Percentiles rank a stretch among this genome's conserved stretches.
These are phyloP conservation scores for Hyppa rectilinea DNA, from an alignment of 2,888 invertebrate genomes.

Conservation along the genomic window DNA sequence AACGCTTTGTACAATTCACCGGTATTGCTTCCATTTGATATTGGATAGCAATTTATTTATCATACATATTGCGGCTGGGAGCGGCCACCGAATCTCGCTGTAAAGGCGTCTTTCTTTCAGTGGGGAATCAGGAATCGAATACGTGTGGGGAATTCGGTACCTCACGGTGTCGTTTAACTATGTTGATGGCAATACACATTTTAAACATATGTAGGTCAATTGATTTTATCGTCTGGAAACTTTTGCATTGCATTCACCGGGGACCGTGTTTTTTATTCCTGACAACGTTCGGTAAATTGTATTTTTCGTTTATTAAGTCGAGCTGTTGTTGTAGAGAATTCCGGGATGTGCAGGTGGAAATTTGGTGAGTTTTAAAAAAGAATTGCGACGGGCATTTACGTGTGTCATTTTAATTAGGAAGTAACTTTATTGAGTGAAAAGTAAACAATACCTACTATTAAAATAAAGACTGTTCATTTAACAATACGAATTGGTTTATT, in stretches of 20 bases:
- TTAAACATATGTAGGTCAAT: constrained; percentile 63
- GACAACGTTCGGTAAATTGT: constrained; percentile 59
- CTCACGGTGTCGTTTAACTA: constrained; percentile 74
- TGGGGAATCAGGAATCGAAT: constrained; percentile 86
- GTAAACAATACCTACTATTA: constrained; percentile 18
- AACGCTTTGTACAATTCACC: constrained; percentile 88
- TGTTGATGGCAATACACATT: constrained; percentile 69
- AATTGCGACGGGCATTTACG: constrained; percentile 17
- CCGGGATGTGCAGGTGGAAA: constrained; percentile 22
- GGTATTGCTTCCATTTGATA: constrained; percentile 89
- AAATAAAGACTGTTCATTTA: constrained; percentile 22
- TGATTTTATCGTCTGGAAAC: constrained; percentile 58
- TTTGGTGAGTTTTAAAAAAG: constrained; percentile 26
- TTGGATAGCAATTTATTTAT: constrained; percentile 91
- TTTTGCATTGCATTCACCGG: constrained; percentile 52
- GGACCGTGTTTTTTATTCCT: constrained; percentile 54
- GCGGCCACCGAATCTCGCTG: constrained; percentile 82
- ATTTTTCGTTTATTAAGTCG: constrained; percentile 58
- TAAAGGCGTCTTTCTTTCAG: constrained; percentile 83
- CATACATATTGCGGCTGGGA: constrained; percentile 89
- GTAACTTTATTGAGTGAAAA: constrained; percentile 15
- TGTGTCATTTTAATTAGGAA: constrained; percentile 26
- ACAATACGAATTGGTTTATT: constrained; percentile 23
- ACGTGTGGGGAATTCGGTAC: constrained; percentile 86
- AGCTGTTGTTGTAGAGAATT: constrained; percentile 33